These are phyloP conservation scores for Diabrotica undecimpunctata DNA, from an alignment of 1,140 invertebrate species.

Conservation along the genomic window DNA sequence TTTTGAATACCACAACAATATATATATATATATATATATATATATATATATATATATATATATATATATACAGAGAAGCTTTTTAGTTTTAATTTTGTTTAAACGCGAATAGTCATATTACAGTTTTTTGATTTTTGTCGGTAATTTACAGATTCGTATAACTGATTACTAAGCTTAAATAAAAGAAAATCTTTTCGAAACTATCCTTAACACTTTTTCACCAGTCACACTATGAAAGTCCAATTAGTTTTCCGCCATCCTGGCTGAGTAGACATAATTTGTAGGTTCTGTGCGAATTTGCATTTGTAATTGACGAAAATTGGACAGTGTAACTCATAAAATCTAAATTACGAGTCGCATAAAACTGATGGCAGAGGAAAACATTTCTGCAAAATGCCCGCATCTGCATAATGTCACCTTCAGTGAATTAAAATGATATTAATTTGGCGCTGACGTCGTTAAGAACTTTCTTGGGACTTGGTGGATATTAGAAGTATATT, in stretches of 20 bases:
- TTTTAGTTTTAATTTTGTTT: too few species aligned
- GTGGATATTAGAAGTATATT: constrained; percentile 8
- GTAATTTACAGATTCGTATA: too few species aligned
- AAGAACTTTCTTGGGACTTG: constrained; percentile 10
- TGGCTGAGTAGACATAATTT: constrained; percentile 2
- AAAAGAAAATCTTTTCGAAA: background rate
- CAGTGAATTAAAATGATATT: constrained; percentile 15
- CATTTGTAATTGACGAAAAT: constrained; percentile 17
- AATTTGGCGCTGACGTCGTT: constrained; percentile 14
- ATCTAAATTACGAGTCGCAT: constrained; percentile 4
- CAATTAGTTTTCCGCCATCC: background rate
- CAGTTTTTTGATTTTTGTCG: too few species aligned
- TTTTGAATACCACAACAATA: too few species aligned
- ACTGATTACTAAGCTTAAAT: background rate
- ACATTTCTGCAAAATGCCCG: constrained; percentile 8
- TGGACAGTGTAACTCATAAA: constrained; percentile 11
- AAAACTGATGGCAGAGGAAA: constrained; percentile 13
- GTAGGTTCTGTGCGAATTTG: constrained; percentile 4
- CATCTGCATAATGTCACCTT: constrained; percentile 15
- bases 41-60: too few species aligned
- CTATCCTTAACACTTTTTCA: background rate
- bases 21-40: too few species aligned
- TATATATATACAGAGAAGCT: too few species aligned
- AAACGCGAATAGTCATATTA: too few species aligned
- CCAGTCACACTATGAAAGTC: background rate